Conservation (phyloP, 2,797 vertebrate genomes). For the Eospalax fontanierii region DNA sequence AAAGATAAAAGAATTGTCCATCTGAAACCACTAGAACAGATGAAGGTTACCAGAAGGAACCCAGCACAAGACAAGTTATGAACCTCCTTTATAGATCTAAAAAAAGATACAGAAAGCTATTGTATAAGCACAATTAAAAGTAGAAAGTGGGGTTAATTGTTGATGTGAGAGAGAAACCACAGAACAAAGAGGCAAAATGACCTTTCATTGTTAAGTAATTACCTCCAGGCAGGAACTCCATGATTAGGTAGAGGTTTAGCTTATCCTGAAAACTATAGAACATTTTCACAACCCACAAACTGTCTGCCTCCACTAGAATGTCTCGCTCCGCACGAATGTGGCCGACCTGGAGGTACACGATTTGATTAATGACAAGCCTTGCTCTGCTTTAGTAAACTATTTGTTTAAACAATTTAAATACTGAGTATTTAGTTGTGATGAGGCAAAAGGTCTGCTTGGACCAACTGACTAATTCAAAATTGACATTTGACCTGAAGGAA, state of each 20-base stretch:
- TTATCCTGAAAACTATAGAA: constrained; percentile 99
- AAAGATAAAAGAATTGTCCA: constrained; percentile 61
- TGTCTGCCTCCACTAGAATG: constrained; percentile 99
- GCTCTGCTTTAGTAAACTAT: constrained; percentile 62
- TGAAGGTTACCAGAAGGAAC: constrained; percentile 73
- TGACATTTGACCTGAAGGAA: constrained; percentile 52
- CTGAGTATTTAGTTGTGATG: constrained; percentile 69
- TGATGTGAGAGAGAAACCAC: constrained; percentile 53
- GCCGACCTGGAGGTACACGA: constrained; percentile 92
- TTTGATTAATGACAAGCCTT: constrained; percentile 73
- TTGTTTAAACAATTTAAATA: constrained; percentile 77
- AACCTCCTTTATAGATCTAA: constrained; percentile 79
- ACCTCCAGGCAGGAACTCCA: constrained; percentile 99
- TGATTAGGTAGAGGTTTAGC: constrained; percentile 99
- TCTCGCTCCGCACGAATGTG: constrained; percentile 98
- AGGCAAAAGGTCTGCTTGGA: constrained; percentile 64
- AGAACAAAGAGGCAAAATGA: constrained; percentile 77
- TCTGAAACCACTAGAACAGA: constrained; percentile 72
- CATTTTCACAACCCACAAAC: constrained; percentile 99
- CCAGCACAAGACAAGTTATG: constrained; percentile 72
- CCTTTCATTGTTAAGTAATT: constrained; percentile 77
- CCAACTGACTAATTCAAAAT: constrained; percentile 65
- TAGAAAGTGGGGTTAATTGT: constrained; percentile 73
- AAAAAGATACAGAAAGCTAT: constrained; percentile 75
- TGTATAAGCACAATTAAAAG: constrained; percentile 74